Base-by-base conservation (phyloP, 30 jellyfish, hydroid and myxozoan species). In the Catostylus mosaicus region DNA sequence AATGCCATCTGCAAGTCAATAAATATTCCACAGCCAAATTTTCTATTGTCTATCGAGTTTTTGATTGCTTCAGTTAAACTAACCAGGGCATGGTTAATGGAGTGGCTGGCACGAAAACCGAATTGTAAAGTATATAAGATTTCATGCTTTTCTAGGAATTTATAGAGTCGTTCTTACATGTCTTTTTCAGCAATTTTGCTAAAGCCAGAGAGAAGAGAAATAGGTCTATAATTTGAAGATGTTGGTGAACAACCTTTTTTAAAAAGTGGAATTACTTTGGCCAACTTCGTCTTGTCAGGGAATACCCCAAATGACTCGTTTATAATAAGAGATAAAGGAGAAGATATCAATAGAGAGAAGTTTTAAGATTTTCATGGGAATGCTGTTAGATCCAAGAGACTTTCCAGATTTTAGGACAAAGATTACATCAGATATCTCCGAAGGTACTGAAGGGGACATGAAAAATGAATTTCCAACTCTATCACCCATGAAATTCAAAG, bases 371-470 rank as follows among this genome's bases (percentile, higher is more conserved):
- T 71, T 71, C 72, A 63, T 71, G 26, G 97, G 97, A 61, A 88
- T 88, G 73, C 95, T 75, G 63, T 85, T 76, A 50, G 89, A 85
- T 0, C 97, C 89, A 56, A 77, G 73, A 78, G 96, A 78, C 77
- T 88, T 88, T 22, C 88, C 88, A 54, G 87, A 75, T 43, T 88
- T 40, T 30, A 88, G 78, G 76, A 59, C 50, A 52, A 93, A 77
- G 73, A 88, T 80, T 43, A 88, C 54, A 64, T 88, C 93, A 38
- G 75, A 54, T 38, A 86, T 60, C 22, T 77, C 96, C 32, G n/a
- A 2, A 30, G 93, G 88, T 34, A 61, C 45, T 36, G 96, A 61
- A n/a, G 96, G 93, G 0, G 82, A 68, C 30, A 56, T 40, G 74
- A 87, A 78, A 47, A 87, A 57, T 2, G 87, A 70, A 45, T 87